Evolutionary conservation across 1,140 invertebrate species (phyloP), one percentile per base, ranked within the genome.

Genomic region (Psix sp.): DNA sequence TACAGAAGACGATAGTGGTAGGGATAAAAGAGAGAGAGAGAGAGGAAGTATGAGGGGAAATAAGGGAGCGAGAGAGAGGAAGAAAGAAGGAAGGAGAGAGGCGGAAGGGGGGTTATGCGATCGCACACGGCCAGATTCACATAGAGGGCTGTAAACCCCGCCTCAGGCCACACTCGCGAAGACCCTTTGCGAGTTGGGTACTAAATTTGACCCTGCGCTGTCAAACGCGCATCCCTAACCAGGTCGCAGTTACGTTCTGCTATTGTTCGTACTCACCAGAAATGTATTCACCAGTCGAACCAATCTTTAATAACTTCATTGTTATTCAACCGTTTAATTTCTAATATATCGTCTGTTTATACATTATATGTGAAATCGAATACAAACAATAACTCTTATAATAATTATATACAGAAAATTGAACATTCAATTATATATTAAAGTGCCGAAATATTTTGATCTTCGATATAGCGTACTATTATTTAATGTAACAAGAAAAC

Each of bases 141-240:
- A 77, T 71, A 71, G 57, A 80, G 74, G 77, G 77, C 74, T 80
- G 76, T 77, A 80, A 80, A 77, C 63, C 74, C 59, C 74, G 76
- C 79, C 77, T 76, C 63, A 63, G 76, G 79, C 77, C 38, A 77
- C 72, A 54, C 40, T 62, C 48, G 40, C 54, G 40, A 46, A 70
- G 67, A 68, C 67, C 68, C 74, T 57, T 65, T 57, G 40, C 43
- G 42, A 71, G 26, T 49, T 63, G 52, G 46, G 26, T 56, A 60
- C 51, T 67, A 68, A 68, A 76, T 76, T 76, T 76, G 57, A 65
- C 63, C 65, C 65, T 49, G 63, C 60, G 38, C 65, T 56, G 49
- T 49, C 57, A 21, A 68, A 52, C 31, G 9, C 57, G 39, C 38
- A 13, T 16, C 63, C 74, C 74, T 57, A 72, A 67, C 49, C 66